Base-by-base conservation (phyloP, 2,797 vertebrate genomes). In the Tympanoctomys barrerae region DNA sequence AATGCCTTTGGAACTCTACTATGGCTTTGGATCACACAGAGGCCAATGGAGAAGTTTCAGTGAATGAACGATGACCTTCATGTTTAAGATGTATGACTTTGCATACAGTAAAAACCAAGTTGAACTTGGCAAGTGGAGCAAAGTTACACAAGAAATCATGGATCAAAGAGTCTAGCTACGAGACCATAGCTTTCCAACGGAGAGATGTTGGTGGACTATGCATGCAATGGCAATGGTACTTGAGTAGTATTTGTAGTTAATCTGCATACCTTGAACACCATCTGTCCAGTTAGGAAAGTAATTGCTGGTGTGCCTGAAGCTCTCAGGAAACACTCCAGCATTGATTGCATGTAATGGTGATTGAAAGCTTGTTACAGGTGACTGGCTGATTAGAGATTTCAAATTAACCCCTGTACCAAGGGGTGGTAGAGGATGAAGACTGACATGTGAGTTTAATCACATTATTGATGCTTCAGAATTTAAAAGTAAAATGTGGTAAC, bases 331-430 rank as follows among this genome's bases (percentile, higher is more conserved):
- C 33, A 33, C n/a, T 91, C 68, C 42, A 33, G 81, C 49, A 52
- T 87, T 91, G 85, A 95, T 28, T 82, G 24, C 18, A 62, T 88
- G 28, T 86, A 87, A 91, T 2, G 4, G 42, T 42, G 19, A 24
- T 7, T 64, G 70, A 91, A 95, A 62, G 33, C 70, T 92, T 42
- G 9, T 49, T 80, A 79, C 52, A 31, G 66, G 66, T 70, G 75
- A 36, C 64, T 87, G 68, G 64, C 78, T 95, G 75, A 90, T 84
- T 94, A 94, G 70, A 92, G 83, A 92, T 93, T 93, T 95, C 82
- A 66, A n/a, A 62, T 13, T 73, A 94, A 82, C 31, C 49, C 49
- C 28, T 66, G 21, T 90, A 66, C 26, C 62, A 71, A 26, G 13
- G 42, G 89, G 33, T 52, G 4, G 52, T 24, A 86, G 75, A 87